Evolutionary conservation across 1,140 invertebrate genomes (phyloP), one percentile per base, ranked within the genome.

Genomic region (Steinernema feltiae): DNA sequence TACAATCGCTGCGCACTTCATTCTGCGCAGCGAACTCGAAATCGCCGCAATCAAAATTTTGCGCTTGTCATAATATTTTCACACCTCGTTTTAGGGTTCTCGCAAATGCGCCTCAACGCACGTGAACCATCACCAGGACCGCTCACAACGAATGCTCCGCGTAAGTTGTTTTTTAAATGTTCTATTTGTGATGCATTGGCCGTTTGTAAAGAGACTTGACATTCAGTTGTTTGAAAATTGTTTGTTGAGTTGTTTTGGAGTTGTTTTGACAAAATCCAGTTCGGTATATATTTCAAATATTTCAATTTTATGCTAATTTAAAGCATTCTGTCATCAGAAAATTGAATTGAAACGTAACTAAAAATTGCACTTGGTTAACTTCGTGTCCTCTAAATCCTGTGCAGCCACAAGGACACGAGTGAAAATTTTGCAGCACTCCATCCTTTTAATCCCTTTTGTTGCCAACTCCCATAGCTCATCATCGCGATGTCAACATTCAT

Each of bases 81-180:
- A 63, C 53, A 15, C 53, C 24, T 63, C 24, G 3, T 63, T 63
- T 63, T 63, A 63, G 53, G 53, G 53, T 63, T 63, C 53, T 27
- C 53, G 53, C 53, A 63, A 27, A 63, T 63, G 53, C 53, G 53
- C 7, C 24, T 63, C 15, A 63, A 12, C 24, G 53, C 7, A 63
- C 53, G 53, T 21, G 53, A 63, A 27, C 53, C 53, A 27, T 63
- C 53, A 3, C 53, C 53, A 17, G 53, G 53, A 27, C 53, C 53
- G 7, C 24, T n/a, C 24, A n/a, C 53, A 7, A 46, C 7, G 2
- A 12, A 63, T 27, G 24, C 12, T 17, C 53, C 53, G 24, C 53
- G 53, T 63, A 63, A 63, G 53, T 63, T 41, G 35, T 41, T 41
- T 7, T 41, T 41, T 41, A n/a, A n/a, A n/a, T n/a, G n/a, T n/a